Evolutionary conservation across 2,888 invertebrate genomes (phyloP).

Genomic region (Alsophila aescularia): DNA sequence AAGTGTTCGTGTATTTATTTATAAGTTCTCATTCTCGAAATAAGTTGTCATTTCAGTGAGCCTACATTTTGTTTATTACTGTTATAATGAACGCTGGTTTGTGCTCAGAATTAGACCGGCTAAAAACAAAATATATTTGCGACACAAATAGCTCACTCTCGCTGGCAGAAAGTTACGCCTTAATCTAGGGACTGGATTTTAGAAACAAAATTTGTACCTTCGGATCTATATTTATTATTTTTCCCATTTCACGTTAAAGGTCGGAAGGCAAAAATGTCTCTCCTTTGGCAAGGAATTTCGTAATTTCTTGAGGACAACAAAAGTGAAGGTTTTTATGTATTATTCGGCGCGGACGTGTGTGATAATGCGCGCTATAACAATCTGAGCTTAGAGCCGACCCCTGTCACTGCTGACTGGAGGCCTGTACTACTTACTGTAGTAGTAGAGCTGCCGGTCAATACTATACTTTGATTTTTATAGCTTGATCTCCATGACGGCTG

Average conservation of each 20-base stretch:
- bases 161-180: constrained; percentile 1
- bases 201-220: constrained; percentile 1
- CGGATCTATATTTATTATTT: constrained; percentile 4
- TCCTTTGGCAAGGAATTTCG: neutral
- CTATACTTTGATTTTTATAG: no score
- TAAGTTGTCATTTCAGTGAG: neutral
- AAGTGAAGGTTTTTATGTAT: neutral
- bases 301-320: constrained; percentile 10
- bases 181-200: neutral
- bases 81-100: neutral
- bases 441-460: no score
- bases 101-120: neutral
- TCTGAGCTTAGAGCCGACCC: constrained; percentile 28
- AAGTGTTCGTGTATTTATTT: neutral
- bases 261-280: neutral
- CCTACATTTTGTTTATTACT: neutral
- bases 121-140: neutral
- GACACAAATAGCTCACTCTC: neutral
- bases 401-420: constrained; percentile 12
- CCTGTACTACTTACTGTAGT: no score
- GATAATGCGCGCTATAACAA: constrained; percentile 22
- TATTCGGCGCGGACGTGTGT: neutral
- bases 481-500: no score
- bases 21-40: neutral
- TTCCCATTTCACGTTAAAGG: constrained; percentile 4